Evolutionary conservation across 2,888 invertebrate genomes (phyloP), one percentile per base, ranked within the genome.

Genomic region (Dolichomitus sp.): DNA sequence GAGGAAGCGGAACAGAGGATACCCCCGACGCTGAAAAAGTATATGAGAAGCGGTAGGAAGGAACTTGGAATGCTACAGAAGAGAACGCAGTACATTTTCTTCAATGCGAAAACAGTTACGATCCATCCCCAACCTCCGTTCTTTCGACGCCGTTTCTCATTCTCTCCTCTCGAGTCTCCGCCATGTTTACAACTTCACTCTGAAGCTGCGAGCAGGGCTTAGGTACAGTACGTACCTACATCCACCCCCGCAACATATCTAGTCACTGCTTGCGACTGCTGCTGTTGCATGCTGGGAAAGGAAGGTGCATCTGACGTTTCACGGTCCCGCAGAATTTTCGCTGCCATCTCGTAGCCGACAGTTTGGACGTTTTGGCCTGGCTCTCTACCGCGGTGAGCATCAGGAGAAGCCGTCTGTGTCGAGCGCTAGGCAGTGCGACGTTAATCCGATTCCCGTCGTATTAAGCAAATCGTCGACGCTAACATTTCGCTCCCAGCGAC

Each of bases 41-140:
- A 42, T 70, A 42, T 27, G 57, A 57, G 54, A 70, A 70, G 54
- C 57, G 42, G 42, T 30, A 40, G 33, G 17, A 59, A 59, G 33
- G 33, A 59, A 59, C 33, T 59, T 33, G 59, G 33, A 59, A 59
- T 27, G 19, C 17, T 42, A 63, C 6, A 61, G 17, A 78, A 42
- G 59, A 61, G 27, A 69, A 45, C 45, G 33, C 52, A 42, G 69
- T 74, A 68, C 63, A 78, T 78, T 81, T 81, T 74, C 23, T 69
- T 78, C 68, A 78, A 69, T 68, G 81, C 45, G 81, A 78, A 81
- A 81, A 78, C 48, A 73, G 73, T 81, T 81, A 78, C 81, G 74
- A 81, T 27, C 63, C 61, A 77, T 78, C 63, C 57, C 48, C 74
- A 23, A 63, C 33, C 65, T 54, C 27, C 7, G 57, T 52, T 23